Percentiles rank a stretch among this genome's conserved stretches.
Evolutionary conservation across 1,140 invertebrate species (phyloP).

Genomic region (Temnothorax nylanderi): DNA sequence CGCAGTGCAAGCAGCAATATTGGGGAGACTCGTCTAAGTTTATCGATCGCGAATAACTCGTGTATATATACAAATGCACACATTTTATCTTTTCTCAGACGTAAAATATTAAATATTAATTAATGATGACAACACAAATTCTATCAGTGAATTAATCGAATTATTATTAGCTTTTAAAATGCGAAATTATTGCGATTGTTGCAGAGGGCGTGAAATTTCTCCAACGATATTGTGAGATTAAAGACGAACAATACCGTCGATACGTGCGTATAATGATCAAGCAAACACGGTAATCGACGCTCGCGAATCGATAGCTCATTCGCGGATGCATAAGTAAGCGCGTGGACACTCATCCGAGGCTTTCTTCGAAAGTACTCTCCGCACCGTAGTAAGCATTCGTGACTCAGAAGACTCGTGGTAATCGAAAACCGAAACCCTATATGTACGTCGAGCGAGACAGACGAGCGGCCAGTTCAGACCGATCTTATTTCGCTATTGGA

Average conservation of each 20-base stretch:
- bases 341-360: not conserved
- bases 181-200: not conserved
- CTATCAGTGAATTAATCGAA: too few species aligned
- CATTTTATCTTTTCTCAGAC: not conserved
- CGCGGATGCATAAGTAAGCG: not conserved
- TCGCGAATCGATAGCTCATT: not conserved
- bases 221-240: not conserved
- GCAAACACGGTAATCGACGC: not conserved
- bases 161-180: not conserved
- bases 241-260: not conserved
- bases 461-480: not conserved
- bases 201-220: not conserved
- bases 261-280: not conserved
- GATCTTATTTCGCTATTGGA: slow-evolving; percentile 38
- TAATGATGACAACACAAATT: not conserved
- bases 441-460: slow-evolving; percentile 29
- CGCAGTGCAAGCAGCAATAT: not conserved
- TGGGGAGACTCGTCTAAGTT: not conserved
- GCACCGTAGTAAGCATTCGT: slow-evolving; percentile 14
- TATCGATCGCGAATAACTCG: not conserved
- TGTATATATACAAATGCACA: not conserved
- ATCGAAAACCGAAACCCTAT: slow-evolving; percentile 79
- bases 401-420: slow-evolving; percentile 68
- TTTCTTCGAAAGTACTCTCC: slow-evolving; percentile 14
- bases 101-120: not conserved